Evolutionary conservation across 2,797 vertebrate species (phyloP).

Genomic region (Clarias fuscus): DNA sequence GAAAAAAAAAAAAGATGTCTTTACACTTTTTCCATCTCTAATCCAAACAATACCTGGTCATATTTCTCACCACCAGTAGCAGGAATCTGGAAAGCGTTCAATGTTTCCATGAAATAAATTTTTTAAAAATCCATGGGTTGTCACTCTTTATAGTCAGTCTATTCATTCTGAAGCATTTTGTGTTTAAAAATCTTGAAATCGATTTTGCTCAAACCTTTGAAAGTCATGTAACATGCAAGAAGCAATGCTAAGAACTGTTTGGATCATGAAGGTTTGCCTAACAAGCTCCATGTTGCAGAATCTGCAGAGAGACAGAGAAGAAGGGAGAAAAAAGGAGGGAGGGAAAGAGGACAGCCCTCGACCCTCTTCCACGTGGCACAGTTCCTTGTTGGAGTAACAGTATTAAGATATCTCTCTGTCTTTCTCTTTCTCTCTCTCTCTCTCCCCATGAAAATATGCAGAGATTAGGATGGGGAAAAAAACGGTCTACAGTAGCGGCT

Average conservation of each 20-base stretch:
- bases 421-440: constrained; percentile 14
- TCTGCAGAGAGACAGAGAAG: constrained; percentile 3
- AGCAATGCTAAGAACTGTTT: constrained; percentile 13
- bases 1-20: constrained; percentile 8
- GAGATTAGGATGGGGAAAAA: constrained; percentile 41
- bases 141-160: neutral
- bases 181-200: neutral
- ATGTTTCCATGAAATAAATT: constrained; percentile 8
- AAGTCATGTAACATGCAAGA: constrained; percentile 9
- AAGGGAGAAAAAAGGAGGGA: constrained; percentile 10
- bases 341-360: constrained; percentile 37
- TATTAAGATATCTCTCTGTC: constrained; percentile 33
- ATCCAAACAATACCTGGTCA: constrained; percentile 19
- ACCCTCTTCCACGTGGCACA: constrained; percentile 54
- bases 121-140: constrained; percentile 6
- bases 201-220: neutral
- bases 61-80: constrained; percentile 6
- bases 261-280: constrained; percentile 5
- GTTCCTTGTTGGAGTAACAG: constrained; percentile 53
- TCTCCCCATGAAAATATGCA: constrained; percentile 56
- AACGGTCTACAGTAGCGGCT: constrained; percentile 26
- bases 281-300: constrained; percentile 26
- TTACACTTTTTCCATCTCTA: neutral
- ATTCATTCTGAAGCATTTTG: constrained; percentile 14
- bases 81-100: constrained; percentile 3